A percentile compares a stretch with the other conserved stretches of the same genome.
Conservation (phyloP, 2,888 invertebrate genomes). For the Rhyacophila evoluta region DNA sequence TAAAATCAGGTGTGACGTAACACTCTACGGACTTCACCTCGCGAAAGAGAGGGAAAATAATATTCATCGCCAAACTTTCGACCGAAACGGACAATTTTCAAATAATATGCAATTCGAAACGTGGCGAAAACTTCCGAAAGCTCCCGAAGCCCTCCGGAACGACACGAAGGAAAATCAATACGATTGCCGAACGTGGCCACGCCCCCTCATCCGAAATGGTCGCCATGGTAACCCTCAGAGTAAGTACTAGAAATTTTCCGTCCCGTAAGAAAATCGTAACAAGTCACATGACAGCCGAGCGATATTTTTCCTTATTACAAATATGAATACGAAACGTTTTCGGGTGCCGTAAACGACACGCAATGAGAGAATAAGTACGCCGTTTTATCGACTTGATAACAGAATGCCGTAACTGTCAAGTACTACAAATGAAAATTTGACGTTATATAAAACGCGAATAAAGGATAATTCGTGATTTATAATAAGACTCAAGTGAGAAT, state of each 20-base stretch:
- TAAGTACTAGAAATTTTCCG: conserved; percentile 25
- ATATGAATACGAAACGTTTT: neutral
- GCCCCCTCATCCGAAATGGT: conserved; percentile 50
- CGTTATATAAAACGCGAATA: neutral
- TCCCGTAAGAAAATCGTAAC: neutral
- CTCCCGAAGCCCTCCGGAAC: conserved; percentile 10
- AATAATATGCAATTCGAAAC: conserved; percentile 27
- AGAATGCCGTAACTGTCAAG: conserved; percentile 26
- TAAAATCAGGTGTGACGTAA: conserved; percentile 9
- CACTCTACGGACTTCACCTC: neutral
- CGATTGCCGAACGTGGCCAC: conserved; percentile 40
- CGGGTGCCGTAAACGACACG: neutral
- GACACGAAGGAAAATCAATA: conserved; percentile 53
- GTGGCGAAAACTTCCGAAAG: conserved; percentile 20
- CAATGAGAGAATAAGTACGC: conserved; percentile 38
- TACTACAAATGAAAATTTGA: conserved; percentile 1
- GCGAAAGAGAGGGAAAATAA: conserved; percentile 15
- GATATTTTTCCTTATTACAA: neutral
- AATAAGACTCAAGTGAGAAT: neutral
- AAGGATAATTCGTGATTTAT: neutral
- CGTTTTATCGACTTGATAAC: neutral
- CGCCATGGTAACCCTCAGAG: conserved; percentile 46
- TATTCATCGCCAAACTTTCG: conserved; percentile 34
- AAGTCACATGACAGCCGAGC: neutral
- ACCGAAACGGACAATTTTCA: conserved; percentile 26